Base-by-base conservation (phyloP, 1,140 invertebrate genomes). In the Drosophila oshimai region DNA sequence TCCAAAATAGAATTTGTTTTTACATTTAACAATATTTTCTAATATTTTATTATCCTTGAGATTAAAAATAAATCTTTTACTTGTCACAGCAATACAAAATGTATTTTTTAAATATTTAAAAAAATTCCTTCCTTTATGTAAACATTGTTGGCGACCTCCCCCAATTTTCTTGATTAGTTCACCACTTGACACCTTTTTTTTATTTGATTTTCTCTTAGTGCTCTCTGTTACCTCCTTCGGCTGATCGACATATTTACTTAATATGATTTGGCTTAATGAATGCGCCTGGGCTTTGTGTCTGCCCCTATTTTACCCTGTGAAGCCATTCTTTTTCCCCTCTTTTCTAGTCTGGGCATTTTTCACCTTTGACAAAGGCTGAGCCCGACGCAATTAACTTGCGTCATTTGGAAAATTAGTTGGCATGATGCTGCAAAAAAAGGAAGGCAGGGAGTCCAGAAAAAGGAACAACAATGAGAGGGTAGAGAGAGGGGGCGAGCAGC, bases 351-450 rank as follows among this genome's bases (percentile, higher is more conserved):
- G 57, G 39, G 61, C 51, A 75, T 86, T 84, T 72, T 84, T 84
- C 71, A 86, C 80, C 75, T 86, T 75, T 86, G 74, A 81, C 79
- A 84, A 83, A 69, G 74, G 60, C 64, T 60, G 55, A 10, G 58
- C 39, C 61, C 44, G 47, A 57, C 51, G 67, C 76, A 86, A 80
- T 86, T 86, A 80, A 80, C 81, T 80, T 86, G 76, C 81, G 76
- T 87, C 76, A 86, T 86, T 76, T 87, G 73, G 80, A 80, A 86
- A 86, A 80, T 87, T 86, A 81, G 81, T 73, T 76, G 76, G 54
- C 81, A 87, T 87, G 81, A 86, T 86, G 81, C 62, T 86, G 81
- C 75, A 71, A 47, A 84, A 79, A 69, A 74, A 41, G 2, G 26
- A 20, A 57, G 26, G 12, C 15, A 51, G 46, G 34, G 26, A 4